These are phyloP conservation scores for Papilio glaucus DNA, from an alignment of 1,140 invertebrate genomes.

Conservation along the genomic window DNA sequence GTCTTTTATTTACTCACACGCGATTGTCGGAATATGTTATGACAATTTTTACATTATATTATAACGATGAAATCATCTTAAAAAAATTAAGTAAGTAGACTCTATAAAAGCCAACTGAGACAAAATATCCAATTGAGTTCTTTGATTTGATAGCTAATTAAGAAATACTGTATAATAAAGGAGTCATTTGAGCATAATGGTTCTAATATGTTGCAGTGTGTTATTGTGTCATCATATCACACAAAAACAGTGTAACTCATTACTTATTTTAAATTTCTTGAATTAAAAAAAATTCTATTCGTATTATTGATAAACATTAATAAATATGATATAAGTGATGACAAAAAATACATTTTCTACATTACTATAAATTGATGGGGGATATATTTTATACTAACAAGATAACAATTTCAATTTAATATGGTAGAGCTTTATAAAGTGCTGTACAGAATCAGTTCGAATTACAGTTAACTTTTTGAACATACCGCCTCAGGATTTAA, in stretches of 20 bases:
- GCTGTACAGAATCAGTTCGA: conserved; percentile 17
- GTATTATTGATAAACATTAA: too few species aligned
- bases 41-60: not conserved
- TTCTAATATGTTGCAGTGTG: too few species aligned
- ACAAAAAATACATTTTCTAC: not conserved
- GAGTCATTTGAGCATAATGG: too few species aligned
- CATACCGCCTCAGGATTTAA: not conserved
- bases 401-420: conserved; percentile 33
- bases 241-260: not conserved
- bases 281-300: too few species aligned
- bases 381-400: conserved; percentile 14
- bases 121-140: too few species aligned
- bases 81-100: too few species aligned
- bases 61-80: not conserved
- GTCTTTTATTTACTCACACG: conserved; percentile 25
- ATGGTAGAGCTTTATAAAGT: conserved; percentile 2
- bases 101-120: too few species aligned
- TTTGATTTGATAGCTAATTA: too few species aligned
- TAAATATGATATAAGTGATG: too few species aligned
- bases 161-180: too few species aligned
- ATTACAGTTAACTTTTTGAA: conserved; percentile 17
- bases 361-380: conserved; percentile 8
- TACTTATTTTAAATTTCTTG: not conserved
- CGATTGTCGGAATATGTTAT: conserved; percentile 19
- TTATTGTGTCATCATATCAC: too few species aligned